Evolutionary conservation across 2,888 invertebrate genomes (phyloP).

Genomic region (Lymantria monacha): DNA sequence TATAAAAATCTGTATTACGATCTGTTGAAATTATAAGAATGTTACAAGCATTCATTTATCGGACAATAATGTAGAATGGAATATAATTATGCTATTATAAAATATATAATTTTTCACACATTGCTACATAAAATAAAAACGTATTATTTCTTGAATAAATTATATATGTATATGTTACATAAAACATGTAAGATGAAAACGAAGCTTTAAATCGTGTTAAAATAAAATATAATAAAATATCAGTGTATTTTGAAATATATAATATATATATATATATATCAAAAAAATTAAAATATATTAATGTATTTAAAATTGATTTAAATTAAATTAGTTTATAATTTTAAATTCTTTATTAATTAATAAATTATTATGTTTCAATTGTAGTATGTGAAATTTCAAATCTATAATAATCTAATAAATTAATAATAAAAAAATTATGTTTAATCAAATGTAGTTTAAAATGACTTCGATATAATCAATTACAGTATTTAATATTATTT

Average conservation of each 20-base stretch:
- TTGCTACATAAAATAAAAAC: conserved; percentile 15
- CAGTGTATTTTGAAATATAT: conserved; percentile 26
- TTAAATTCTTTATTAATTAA: no score
- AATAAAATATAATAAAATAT: conserved; percentile 42
- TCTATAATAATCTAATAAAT: conserved; percentile 22
- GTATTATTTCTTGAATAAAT: conserved; percentile 28
- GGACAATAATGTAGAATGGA: conserved; percentile 74
- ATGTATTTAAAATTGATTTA: conserved; percentile 12
- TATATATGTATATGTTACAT: conserved; percentile 47
- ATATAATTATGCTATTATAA: conserved; percentile 21
- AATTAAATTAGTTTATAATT: no score
- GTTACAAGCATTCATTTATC: conserved; percentile 64
- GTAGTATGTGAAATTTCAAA: conserved; percentile 9
- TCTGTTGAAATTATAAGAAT: conserved; percentile 42
- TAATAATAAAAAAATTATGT: conserved; percentile 15
- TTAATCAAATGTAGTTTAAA: conserved; percentile 16
- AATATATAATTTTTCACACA: conserved; percentile 23
- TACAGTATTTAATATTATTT: conserved; percentile 15
- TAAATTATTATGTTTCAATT: no score
- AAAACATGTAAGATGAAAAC: conserved; percentile 67
- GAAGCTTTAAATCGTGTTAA: conserved; percentile 78
- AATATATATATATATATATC: conserved; percentile 18
- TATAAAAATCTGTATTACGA: conserved; percentile 12
- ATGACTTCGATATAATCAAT: conserved; percentile 17
- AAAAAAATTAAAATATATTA: conserved; percentile 23